These are phyloP conservation scores for Sebastes hopkinsi DNA, from an alignment of 2,797 vertebrate species.

Conservation along the genomic window DNA sequence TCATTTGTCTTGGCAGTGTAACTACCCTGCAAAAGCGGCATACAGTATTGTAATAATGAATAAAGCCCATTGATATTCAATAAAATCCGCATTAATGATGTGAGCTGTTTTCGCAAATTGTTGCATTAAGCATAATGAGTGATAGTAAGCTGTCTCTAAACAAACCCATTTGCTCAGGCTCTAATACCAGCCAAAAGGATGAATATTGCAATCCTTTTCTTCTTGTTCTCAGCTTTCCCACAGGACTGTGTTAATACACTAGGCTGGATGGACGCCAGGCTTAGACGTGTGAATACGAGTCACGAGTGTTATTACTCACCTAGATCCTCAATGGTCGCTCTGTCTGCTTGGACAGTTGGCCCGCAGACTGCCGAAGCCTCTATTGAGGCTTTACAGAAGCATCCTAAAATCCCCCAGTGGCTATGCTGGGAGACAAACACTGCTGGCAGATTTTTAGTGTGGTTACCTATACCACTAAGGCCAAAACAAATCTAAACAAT, in stretches of 20 bases:
- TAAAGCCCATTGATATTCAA: conserved; percentile 12
- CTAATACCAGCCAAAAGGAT: conserved; percentile 16
- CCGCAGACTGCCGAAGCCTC: conserved; percentile 25
- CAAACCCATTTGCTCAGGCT: conserved; percentile 24
- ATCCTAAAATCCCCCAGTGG: conserved; percentile 17
- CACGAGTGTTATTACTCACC: conserved; percentile 67
- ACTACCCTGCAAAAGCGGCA: neutral
- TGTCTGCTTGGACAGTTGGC: conserved; percentile 55
- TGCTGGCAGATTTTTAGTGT: neutral
- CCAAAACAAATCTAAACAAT: neutral
- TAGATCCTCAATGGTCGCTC: conserved; percentile 62
- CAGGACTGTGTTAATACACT: conserved; percentile 26
- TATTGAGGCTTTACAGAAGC: conserved; percentile 27
- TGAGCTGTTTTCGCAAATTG: neutral
- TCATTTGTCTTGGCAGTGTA: conserved; percentile 3
- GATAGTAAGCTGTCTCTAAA: conserved; percentile 24
- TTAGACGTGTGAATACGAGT: conserved; percentile 55
- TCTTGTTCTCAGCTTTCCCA: conserved; percentile 27
- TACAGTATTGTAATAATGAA: neutral
- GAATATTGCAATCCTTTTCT: conserved; percentile 34
- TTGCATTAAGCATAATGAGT: conserved; percentile 12
- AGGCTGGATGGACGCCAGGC: conserved; percentile 44
- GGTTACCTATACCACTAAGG: neutral
- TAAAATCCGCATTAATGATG: conserved; percentile 4
- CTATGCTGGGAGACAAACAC: neutral